These are phyloP conservation scores for Melitaea athalia DNA, from an alignment of 2,888 invertebrate genomes.

Conservation along the genomic window DNA sequence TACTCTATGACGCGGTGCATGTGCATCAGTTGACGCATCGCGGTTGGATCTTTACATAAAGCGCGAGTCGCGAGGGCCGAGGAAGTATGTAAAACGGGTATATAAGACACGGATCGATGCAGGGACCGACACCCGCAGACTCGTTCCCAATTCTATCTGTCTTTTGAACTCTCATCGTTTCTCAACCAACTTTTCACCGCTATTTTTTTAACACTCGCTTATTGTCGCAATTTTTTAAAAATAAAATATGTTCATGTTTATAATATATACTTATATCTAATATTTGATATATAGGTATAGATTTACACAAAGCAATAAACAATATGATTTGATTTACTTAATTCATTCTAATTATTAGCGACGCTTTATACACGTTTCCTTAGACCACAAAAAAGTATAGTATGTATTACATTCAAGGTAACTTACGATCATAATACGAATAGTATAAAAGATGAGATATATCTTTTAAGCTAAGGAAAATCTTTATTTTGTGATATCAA, in stretches of 20 bases:
- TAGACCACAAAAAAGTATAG: background rate
- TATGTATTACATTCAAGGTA: constrained; percentile 4
- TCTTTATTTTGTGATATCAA: constrained; percentile 62
- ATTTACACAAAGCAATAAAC: background rate
- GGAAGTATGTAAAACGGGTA: constrained; percentile 72
- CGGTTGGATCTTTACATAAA: constrained; percentile 78
- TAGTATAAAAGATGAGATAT: constrained; percentile 24
- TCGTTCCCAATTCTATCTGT: constrained; percentile 41
- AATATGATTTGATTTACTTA: background rate
- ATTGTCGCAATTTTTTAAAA: background rate
- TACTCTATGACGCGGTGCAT: constrained; percentile 61
- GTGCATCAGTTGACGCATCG: constrained; percentile 79
- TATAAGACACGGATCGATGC: constrained; percentile 78
- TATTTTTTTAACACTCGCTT: background rate
- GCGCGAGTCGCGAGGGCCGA: constrained; percentile 67
- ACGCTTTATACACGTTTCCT: background rate
- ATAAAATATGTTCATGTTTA: background rate
- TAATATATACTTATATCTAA: background rate
- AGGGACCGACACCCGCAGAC: constrained; percentile 62
- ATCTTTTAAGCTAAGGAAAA: constrained; percentile 51
- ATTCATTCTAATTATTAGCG: background rate
- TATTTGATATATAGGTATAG: background rate
- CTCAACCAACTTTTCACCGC: constrained; percentile 10
- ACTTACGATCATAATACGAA: constrained; percentile 15
- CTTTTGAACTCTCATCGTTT: constrained; percentile 33